Evolutionary conservation across 2,113 vertebrate species (phyloP), one percentile per base, ranked within the genome.

Genomic region (Acinonyx jubatus): DNA sequence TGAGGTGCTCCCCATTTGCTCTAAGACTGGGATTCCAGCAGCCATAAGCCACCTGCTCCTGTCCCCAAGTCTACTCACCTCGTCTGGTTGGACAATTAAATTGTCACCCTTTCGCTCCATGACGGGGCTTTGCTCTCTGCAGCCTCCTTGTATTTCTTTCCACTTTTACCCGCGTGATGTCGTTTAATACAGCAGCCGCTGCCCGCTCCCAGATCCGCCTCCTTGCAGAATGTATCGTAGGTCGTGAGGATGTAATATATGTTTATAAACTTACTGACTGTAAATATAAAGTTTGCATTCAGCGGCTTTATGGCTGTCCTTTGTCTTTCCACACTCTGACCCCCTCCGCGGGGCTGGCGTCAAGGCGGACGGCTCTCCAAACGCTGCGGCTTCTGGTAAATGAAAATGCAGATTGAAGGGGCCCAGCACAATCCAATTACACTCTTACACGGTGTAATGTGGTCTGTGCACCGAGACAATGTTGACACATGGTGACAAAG

Each of bases 211-310:
- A n/a, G 66, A 65, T 86, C 97, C 93, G 45, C 96, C 96, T 87
- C 68, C 82, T 92, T 96, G 98, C 97, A 98, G 98, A 98, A 97
- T 92, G 97, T 97, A 96, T 52, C 97, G 98, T 98, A 98, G 98
- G 98, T 97, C 98, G 98, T 98, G 98, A 98, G 98, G 98, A 98
- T 98, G 98, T 98, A 97, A 98, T 96, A 98, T 98, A 98, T 98
- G 98, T 99, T 99, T 99, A 98, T 98, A 98, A 98, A 99, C 92
- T 97, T 94, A 90, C 95, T 38, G 57, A 92, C 98, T 98, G 98
- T 98, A 97, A 98, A 98, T 98, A 98, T 94, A 98, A 98, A 98
- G 98, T 98, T 98, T 98, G 98, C 98, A 97, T 98, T 98, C 96
- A 91, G 97, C 41, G 94, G 90, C 98, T 98, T 97, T 76, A 93